Percentiles rank a stretch among this genome's conserved stretches.
Conservation (phyloP, 2,888 invertebrate genomes). For the Yponomeuta cagnagella region DNA sequence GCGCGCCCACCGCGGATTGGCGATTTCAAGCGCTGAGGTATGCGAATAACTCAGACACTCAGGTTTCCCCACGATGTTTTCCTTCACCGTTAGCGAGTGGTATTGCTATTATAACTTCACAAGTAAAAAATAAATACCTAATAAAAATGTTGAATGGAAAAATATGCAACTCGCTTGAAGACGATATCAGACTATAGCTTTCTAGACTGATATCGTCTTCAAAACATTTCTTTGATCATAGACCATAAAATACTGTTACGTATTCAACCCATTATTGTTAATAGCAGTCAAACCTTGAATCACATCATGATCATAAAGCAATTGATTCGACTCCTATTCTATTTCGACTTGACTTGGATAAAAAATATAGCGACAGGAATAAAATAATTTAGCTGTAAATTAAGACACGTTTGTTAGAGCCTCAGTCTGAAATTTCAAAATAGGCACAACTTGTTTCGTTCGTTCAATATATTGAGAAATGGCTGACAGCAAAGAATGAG, state of each 20-base stretch:
- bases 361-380: not conserved
- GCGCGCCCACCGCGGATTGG: no score
- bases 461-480: no score
- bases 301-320: not conserved
- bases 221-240: not conserved
- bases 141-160: not conserved
- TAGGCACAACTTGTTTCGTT: no score
- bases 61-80: no score
- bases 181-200: no score
- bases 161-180: not conserved
- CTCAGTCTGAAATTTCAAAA: not conserved
- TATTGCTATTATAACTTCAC: no score
- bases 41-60: no score
- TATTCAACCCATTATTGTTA: not conserved
- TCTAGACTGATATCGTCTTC: not conserved
- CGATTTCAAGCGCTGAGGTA: no score
- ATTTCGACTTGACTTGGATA: not conserved
- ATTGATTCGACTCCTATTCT: not conserved
- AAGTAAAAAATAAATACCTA: not conserved
- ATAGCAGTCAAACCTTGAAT: slow-evolving; percentile 15
- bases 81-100: no score
- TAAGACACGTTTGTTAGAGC: not conserved
- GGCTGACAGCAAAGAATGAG: no score
- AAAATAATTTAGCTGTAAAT: not conserved
- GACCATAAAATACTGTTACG: not conserved